A percentile compares a stretch with the other conserved stretches of the same genome.
Conservation (phyloP, 2,888 invertebrate species). For the Phaonia tiefii region DNA sequence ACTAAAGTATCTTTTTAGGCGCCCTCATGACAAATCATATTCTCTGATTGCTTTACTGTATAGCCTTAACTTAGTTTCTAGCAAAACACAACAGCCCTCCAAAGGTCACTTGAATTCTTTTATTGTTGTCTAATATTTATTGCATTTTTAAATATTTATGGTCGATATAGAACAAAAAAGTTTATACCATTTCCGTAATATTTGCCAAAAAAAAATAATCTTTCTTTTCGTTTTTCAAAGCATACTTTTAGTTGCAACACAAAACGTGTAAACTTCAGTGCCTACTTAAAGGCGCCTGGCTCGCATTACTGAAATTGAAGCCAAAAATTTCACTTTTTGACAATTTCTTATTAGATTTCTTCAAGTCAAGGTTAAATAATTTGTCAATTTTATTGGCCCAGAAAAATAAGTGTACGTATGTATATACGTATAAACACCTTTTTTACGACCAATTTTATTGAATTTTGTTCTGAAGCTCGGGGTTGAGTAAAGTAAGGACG, state of each 20-base stretch:
- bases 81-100: neutral
- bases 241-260: constrained; percentile 34
- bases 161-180: constrained; percentile 21
- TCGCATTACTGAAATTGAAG: constrained; percentile 5
- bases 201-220: constrained; percentile 54
- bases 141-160: constrained; percentile 48
- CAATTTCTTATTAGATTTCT: constrained; percentile 25
- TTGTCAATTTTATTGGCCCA: constrained; percentile 48
- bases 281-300: constrained; percentile 58
- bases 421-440: neutral
- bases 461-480: too few species aligned
- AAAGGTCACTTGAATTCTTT: constrained; percentile 9
- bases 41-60: neutral
- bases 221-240: constrained; percentile 21
- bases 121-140: neutral
- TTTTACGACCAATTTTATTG: neutral
- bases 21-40: constrained; percentile 36
- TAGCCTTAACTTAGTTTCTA: constrained; percentile 17
- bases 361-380: constrained; percentile 63
- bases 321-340: neutral
- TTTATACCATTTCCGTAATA: constrained; percentile 42
- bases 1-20: constrained; percentile 38
- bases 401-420: neutral
- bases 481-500: too few species aligned
- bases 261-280: constrained; percentile 42